Percentiles rank a stretch among this genome's conserved stretches.
Evolutionary conservation across 2,888 invertebrate species (phyloP).

Genomic region (Agrotis segetum): DNA sequence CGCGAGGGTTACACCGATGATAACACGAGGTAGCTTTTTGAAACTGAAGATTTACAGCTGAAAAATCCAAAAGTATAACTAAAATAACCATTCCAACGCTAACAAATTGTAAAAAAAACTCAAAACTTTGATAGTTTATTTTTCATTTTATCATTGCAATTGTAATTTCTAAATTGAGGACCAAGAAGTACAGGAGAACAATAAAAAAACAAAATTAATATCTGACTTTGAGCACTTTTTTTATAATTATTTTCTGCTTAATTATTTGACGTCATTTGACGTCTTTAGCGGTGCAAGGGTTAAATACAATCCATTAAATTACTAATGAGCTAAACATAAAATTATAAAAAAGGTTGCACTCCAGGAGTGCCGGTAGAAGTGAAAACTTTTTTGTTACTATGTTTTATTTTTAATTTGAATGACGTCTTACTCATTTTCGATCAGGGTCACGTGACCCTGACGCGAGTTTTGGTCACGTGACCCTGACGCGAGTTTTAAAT

Average conservation of each 20-base stretch:
- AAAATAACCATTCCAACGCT: constrained; percentile 41
- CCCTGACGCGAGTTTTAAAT: too few relatives aligned
- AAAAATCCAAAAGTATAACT: constrained; percentile 59
- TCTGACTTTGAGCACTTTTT: constrained; percentile 56
- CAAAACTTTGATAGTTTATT: constrained; percentile 51
- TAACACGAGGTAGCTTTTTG: constrained; percentile 58
- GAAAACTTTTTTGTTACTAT: too few relatives aligned
- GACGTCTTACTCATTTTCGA: too few relatives aligned
- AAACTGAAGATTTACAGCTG: constrained; percentile 62
- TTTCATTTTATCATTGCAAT: constrained; percentile 57
- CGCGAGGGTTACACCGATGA: constrained; percentile 40
- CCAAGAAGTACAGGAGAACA: constrained; percentile 54
- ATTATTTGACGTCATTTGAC: background rate
- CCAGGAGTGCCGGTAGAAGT: too few relatives aligned
- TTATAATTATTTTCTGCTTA: constrained; percentile 41
- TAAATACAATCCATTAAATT: constrained; percentile 16
- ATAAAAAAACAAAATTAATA: constrained; percentile 57
- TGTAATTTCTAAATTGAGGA: constrained; percentile 48
- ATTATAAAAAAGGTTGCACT: too few relatives aligned
- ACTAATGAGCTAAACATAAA: constrained; percentile 18
- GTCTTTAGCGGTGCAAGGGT: constrained; percentile 41
- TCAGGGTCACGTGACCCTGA: too few relatives aligned
- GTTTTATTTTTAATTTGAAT: too few relatives aligned
- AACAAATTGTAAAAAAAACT: constrained; percentile 56
- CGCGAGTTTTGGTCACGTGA: too few relatives aligned